phyloP scores from a whole-genome alignment of 2,888 invertebrate genomes.

The Exocentrus adspersus region DNA sequence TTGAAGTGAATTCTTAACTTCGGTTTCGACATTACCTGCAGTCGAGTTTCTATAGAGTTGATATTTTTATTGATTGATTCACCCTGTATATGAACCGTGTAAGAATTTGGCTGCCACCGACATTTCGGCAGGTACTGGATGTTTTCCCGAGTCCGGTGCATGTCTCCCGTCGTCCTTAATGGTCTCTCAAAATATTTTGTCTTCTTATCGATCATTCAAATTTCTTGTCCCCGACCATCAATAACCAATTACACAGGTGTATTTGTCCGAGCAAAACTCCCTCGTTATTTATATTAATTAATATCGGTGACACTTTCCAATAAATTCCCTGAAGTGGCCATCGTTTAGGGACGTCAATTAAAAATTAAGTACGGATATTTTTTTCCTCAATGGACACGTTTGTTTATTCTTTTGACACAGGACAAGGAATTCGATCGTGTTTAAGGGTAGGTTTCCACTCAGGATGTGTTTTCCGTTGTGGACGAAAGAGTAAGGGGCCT shows the following conservation, averaged over 20 bases:
- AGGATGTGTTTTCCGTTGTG: constrained; percentile 43
- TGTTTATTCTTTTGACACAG: constrained; percentile 61
- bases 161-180: constrained; percentile 12
- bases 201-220: constrained; percentile 41
- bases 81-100: not conserved
- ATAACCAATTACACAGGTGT: constrained; percentile 45
- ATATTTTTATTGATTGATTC: not conserved
- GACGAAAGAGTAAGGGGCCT: constrained; percentile 25
- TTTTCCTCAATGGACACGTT: constrained; percentile 58
- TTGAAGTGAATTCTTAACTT: too few species aligned
- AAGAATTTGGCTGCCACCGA: not conserved
- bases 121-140: not conserved
- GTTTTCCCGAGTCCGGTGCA: not conserved
- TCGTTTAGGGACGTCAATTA: constrained; percentile 60
- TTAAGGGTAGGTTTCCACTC: constrained; percentile 56
- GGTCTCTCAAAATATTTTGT: constrained; percentile 13
- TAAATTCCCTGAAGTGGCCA: constrained; percentile 56
- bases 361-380: constrained; percentile 58
- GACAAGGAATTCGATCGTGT: constrained; percentile 57
- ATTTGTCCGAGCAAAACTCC: constrained; percentile 41
- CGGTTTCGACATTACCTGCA: too few species aligned
- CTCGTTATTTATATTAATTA: constrained; percentile 59
- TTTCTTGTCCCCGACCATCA: constrained; percentile 43
- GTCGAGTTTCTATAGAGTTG: too few species aligned
- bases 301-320: constrained; percentile 60